Evolutionary conservation across 2,797 vertebrate genomes (phyloP).

Genomic region (Mycteria americana): DNA sequence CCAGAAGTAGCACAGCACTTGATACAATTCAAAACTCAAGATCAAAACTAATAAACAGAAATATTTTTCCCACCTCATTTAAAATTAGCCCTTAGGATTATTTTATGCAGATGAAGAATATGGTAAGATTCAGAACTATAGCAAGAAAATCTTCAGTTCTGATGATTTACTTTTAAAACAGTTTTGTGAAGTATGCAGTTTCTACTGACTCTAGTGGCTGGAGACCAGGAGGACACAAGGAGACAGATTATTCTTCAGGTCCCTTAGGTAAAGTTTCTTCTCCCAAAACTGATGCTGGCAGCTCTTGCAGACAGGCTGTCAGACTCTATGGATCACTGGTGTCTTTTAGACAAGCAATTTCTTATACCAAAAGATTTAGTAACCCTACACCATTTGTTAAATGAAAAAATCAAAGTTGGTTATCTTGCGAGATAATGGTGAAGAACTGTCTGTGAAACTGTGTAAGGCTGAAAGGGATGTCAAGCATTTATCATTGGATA

Average conservation of each 20-base stretch:
- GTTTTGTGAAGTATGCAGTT: not conserved
- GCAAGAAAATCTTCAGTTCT: not conserved
- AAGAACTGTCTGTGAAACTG: not conserved
- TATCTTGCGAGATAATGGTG: not conserved
- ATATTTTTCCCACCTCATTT: not conserved
- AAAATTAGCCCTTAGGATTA: not conserved
- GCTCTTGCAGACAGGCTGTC: not conserved
- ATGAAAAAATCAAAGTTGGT: conserved; percentile 37
- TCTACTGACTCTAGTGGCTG: not conserved
- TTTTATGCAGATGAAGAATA: not conserved
- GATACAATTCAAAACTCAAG: not conserved
- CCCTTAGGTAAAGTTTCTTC: not conserved
- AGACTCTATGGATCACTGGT: not conserved
- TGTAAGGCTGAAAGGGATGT: not conserved
- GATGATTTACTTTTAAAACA: not conserved
- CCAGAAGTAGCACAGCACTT: not conserved
- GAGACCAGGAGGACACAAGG: not conserved
- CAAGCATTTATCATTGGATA: not conserved
- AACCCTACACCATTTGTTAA: conserved; percentile 8
- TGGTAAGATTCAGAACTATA: not conserved
- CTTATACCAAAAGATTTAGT: conserved; percentile 38
- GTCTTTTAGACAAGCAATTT: conserved; percentile 4
- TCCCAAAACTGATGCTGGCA: not conserved
- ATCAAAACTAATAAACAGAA: not conserved
- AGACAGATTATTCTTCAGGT: not conserved